Conservation (phyloP, 2,888 invertebrate genomes). For the Drosophila leonis region DNA sequence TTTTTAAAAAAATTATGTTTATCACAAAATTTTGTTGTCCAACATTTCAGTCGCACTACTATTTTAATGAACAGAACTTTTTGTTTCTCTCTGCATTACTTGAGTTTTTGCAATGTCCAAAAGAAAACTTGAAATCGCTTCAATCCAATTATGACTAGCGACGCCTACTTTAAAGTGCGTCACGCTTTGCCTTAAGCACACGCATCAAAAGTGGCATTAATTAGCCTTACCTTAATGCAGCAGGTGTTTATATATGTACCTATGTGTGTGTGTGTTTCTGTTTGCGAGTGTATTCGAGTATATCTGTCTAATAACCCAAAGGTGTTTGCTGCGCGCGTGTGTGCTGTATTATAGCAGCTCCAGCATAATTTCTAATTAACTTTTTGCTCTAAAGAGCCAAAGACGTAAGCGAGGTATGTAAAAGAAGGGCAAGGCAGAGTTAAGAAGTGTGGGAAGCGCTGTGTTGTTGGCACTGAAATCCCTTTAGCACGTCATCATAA, state of each 20-base stretch:
- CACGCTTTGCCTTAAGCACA: conserved; percentile 28
- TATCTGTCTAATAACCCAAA: conserved; percentile 67
- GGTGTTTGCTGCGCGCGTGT: conserved; percentile 55
- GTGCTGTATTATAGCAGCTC: conserved; percentile 55
- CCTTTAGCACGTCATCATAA: conserved; percentile 80
- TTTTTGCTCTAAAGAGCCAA: conserved; percentile 63
- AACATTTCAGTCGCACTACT: too few species aligned
- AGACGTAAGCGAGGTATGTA: conserved; percentile 17
- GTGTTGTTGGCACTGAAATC: conserved; percentile 45
- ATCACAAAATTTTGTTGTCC: too few species aligned
- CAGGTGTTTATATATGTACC: conserved; percentile 28
- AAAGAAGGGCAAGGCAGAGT: not conserved
- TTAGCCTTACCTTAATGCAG: conserved; percentile 56
- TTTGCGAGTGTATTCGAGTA: conserved; percentile 25
- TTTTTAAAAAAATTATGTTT: too few species aligned
- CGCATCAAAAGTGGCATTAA: conserved; percentile 69
- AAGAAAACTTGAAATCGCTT: not conserved
- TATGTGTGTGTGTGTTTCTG: conserved; percentile 2
- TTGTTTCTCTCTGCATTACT: too few species aligned
- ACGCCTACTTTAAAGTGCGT: conserved; percentile 42
- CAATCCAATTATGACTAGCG: conserved; percentile 13
- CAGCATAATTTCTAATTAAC: conserved; percentile 78
- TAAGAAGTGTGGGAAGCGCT: conserved; percentile 2
- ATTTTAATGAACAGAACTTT: too few species aligned
- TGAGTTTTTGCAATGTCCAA: not conserved